Conservation (phyloP, 1,140 invertebrate genomes). For the Proctacanthus coquilletti region DNA sequence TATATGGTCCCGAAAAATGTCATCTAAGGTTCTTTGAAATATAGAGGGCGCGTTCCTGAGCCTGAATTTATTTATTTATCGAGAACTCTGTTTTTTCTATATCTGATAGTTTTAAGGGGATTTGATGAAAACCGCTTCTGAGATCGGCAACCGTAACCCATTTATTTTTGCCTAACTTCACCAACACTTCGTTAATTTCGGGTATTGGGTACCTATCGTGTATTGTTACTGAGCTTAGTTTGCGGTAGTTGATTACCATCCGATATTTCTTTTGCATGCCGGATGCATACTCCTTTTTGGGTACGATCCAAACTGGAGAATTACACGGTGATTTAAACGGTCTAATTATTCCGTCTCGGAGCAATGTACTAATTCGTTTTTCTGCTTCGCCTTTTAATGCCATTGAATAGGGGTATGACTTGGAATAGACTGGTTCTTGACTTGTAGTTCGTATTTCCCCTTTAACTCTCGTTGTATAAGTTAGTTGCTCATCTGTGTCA, state of each 20-base stretch:
- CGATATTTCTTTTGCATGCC: constrained; percentile 19
- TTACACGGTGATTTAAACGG: constrained; percentile 8
- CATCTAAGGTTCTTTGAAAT: too few relatives aligned
- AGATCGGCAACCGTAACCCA: too few relatives aligned
- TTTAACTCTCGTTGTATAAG: not conserved
- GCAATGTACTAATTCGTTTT: constrained; percentile 8
- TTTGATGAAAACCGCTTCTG: too few relatives aligned
- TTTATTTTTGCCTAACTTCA: constrained; percentile 21
- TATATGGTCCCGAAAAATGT: too few relatives aligned
- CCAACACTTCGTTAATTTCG: constrained; percentile 31
- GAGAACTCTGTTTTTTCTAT: too few relatives aligned
- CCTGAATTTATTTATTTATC: too few relatives aligned
- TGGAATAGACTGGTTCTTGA: constrained; percentile 5
- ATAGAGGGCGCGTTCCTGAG: too few relatives aligned
- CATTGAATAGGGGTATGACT: constrained; percentile 11
- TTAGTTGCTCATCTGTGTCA: constrained; percentile 1
- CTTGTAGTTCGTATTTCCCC: constrained; percentile 1
- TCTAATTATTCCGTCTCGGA: constrained; percentile 15
- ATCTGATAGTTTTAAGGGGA: too few relatives aligned
- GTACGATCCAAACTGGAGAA: constrained; percentile 2
- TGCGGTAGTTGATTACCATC: constrained; percentile 19
- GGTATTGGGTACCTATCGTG: constrained; percentile 34
- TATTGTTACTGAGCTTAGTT: constrained; percentile 16
- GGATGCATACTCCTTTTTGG: constrained; percentile 4
- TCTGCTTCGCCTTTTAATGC: constrained; percentile 12